Conservation (phyloP, 2,113 vertebrate genomes). For the Phrynocephalus versicolor region DNA sequence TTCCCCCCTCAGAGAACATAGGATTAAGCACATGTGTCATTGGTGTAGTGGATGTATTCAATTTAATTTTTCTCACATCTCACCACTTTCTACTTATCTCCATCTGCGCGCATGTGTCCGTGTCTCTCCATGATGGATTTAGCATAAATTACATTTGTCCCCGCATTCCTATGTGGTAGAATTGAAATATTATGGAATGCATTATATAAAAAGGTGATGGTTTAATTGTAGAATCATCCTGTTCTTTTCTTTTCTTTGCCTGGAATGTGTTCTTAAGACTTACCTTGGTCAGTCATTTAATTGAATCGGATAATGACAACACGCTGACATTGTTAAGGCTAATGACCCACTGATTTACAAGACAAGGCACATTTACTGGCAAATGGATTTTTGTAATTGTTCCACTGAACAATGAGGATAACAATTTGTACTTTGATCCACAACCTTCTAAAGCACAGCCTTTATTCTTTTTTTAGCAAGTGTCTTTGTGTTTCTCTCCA, state of each 20-base stretch:
- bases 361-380: conserved; percentile 81
- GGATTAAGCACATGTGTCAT: conserved; percentile 13
- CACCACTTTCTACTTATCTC: conserved; percentile 13
- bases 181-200: conserved; percentile 62
- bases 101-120: conserved; percentile 27
- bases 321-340: conserved; percentile 76
- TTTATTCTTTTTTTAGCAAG: conserved; percentile 36
- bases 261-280: conserved; percentile 73
- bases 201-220: conserved; percentile 55
- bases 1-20: background rate
- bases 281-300: conserved; percentile 77
- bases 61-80: conserved; percentile 14
- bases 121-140: conserved; percentile 41
- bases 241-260: conserved; percentile 21
- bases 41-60: background rate
- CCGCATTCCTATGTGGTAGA: conserved; percentile 37
- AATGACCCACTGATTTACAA: conserved; percentile 82
- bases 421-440: conserved; percentile 73
- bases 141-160: conserved; percentile 40
- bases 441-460: conserved; percentile 55
- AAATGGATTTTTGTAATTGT: conserved; percentile 83
- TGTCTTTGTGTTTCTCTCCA: background rate
- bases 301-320: conserved; percentile 76
- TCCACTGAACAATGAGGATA: conserved; percentile 71
- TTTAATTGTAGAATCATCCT: conserved; percentile 53